Conservation (phyloP, 2,797 vertebrate genomes). For the Pitangus sulphuratus region DNA sequence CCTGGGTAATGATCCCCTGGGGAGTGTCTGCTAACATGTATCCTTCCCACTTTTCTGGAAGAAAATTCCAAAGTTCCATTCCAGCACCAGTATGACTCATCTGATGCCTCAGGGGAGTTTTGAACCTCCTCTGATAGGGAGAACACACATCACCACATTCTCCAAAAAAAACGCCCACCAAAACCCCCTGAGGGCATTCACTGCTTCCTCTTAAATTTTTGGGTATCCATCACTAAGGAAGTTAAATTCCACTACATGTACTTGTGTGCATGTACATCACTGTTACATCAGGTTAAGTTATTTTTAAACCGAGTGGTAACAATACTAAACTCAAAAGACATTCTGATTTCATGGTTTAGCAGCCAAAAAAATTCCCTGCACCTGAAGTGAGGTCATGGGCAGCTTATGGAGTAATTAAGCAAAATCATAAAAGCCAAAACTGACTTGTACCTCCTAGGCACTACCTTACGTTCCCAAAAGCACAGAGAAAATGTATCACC, state of each 20-base stretch:
- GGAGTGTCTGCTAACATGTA: neutral
- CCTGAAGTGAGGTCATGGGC: neutral
- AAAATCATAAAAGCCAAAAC: neutral
- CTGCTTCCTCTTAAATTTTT: neutral
- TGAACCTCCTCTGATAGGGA: neutral
- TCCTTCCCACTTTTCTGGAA: neutral
- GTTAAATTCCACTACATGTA: neutral
- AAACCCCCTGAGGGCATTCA: neutral
- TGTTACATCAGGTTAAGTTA: neutral
- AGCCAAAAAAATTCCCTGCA: neutral
- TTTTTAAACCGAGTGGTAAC: neutral
- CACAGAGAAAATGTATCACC: rapidly evolving
- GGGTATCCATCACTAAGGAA: neutral
- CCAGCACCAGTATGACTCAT: neutral
- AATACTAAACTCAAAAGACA: neutral
- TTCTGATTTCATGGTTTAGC: neutral
- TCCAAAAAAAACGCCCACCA: neutral
- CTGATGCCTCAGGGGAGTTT: neutral
- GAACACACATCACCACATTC: neutral
- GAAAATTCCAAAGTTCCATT: neutral
- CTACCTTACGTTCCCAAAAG: neutral
- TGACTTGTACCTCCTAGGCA: neutral
- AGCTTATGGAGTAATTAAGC: neutral
- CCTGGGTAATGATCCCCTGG: neutral
- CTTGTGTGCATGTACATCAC: neutral